phyloP scores from a whole-genome alignment of 2,888 invertebrate species.

The Scaptomyza flava region DNA sequence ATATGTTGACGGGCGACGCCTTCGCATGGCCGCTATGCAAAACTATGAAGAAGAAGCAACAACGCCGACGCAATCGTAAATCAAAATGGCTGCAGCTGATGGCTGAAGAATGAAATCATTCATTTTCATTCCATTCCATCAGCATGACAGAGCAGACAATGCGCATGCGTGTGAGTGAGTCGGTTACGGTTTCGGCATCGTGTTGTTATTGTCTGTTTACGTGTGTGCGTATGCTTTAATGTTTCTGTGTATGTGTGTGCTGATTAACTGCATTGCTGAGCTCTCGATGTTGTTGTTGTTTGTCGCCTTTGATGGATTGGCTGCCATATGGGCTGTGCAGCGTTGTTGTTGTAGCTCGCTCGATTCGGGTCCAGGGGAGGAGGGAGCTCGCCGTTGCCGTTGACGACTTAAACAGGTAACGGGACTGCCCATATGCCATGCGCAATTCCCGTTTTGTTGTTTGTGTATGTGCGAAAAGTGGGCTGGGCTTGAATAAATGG shows the following conservation, averaged over 20 bases:
- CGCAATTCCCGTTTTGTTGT: slow-evolving; percentile 52
- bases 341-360: slow-evolving; percentile 23
- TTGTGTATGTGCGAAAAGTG: slow-evolving; percentile 49
- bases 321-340: slow-evolving; percentile 37
- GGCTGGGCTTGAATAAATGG: slow-evolving; percentile 76
- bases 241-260: slow-evolving; percentile 28
- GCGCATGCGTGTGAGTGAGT: slow-evolving; percentile 72
- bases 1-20: slow-evolving; percentile 68
- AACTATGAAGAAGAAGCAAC: slow-evolving; percentile 33
- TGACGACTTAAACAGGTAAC: slow-evolving; percentile 77
- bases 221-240: slow-evolving; percentile 3
- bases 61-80: slow-evolving; percentile 79
- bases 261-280: slow-evolving; percentile 63
- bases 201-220: slow-evolving; percentile 37
- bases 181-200: slow-evolving; percentile 27
- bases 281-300: slow-evolving; percentile 41
- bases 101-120: slow-evolving; percentile 76
- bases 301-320: slow-evolving; percentile 55
- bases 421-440: slow-evolving; percentile 73
- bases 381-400: slow-evolving; percentile 42
- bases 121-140: slow-evolving; percentile 62
- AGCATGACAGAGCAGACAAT: slow-evolving; percentile 26
- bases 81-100: slow-evolving; percentile 84
- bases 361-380: slow-evolving; percentile 24
- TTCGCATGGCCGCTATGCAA: slow-evolving; percentile 67